phyloP scores from a whole-genome alignment of 2,113 vertebrate genomes.

The Psophia crepitans region DNA sequence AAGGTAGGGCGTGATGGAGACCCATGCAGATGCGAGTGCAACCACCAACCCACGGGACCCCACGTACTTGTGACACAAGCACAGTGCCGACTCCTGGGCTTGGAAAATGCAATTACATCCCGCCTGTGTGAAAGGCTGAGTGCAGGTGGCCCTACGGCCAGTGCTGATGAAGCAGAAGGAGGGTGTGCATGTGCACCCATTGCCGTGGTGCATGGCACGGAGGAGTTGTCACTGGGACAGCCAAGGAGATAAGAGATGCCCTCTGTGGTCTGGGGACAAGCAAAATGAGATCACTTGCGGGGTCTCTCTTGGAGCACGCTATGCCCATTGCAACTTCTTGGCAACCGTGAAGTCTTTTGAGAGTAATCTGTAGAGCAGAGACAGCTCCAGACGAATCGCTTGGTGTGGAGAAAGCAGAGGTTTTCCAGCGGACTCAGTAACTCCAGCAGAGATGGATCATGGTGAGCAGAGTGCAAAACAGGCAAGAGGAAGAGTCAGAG shows the following conservation, averaged over 20 bases:
- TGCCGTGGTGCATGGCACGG: accelerated
- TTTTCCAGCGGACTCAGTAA: not conserved
- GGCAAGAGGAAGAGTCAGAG: not conserved
- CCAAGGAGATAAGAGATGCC: not conserved
- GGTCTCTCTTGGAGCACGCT: not conserved
- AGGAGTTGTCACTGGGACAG: not conserved
- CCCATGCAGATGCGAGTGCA: accelerated
- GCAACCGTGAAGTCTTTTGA: not conserved
- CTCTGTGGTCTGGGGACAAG: not conserved
- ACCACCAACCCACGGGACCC: not conserved
- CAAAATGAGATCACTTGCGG: not conserved
- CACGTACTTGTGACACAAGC: not conserved
- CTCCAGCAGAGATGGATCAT: not conserved
- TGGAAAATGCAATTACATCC: not conserved
- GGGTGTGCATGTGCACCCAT: accelerated
- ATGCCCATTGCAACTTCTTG: accelerated
- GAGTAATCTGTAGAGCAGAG: not conserved
- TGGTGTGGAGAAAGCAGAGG: not conserved
- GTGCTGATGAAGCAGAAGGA: not conserved
- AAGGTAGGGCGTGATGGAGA: not conserved
- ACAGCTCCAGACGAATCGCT: not conserved
- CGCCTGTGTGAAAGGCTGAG: not conserved
- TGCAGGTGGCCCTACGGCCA: not conserved
- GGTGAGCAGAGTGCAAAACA: not conserved
- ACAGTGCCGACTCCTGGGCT: accelerated